A percentile compares a stretch with the other conserved stretches of the same genome.
Conservation (phyloP, 2,113 vertebrate species). For the Bostrychus sinensis region DNA sequence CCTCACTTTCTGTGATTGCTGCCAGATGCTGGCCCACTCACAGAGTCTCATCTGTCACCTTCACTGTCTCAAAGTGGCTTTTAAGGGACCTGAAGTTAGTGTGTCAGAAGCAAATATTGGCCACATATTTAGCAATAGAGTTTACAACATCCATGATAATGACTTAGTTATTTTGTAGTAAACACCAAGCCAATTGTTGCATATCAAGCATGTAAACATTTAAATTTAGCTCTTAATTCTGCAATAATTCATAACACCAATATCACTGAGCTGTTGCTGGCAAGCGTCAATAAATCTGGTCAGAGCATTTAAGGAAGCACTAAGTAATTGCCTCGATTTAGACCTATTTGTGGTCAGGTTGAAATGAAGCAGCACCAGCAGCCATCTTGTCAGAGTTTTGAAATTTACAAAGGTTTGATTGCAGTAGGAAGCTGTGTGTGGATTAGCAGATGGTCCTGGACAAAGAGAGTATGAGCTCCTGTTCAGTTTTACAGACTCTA, state of each 20-base stretch:
- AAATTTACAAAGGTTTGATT: slow-evolving; percentile 74
- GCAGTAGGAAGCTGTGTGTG: slow-evolving; percentile 68
- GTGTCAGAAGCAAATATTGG: not conserved
- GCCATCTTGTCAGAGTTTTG: slow-evolving; percentile 54
- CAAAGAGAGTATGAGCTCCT: slow-evolving; percentile 33
- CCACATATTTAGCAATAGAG: not conserved
- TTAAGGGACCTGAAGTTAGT: not conserved
- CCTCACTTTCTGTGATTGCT: slow-evolving; percentile 80
- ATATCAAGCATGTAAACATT: not conserved
- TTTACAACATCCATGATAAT: not conserved
- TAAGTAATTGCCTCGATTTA: slow-evolving; percentile 80
- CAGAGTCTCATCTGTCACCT: slow-evolving; percentile 72
- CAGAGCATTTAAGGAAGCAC: slow-evolving; percentile 68
- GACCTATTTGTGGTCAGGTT: slow-evolving; percentile 74
- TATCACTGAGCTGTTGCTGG: slow-evolving; percentile 46
- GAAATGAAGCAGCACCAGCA: slow-evolving; percentile 73
- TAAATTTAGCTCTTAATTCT: not conserved
- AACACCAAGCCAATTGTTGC: not conserved
- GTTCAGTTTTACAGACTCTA: slow-evolving; percentile 47
- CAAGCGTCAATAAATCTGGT: slow-evolving; percentile 61
- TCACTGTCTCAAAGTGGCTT: slow-evolving; percentile 62
- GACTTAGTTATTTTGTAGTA: not conserved
- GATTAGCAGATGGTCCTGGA: slow-evolving; percentile 61
- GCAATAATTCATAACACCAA: slow-evolving; percentile 34
- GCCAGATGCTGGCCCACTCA: slow-evolving; percentile 76